Percentiles rank a stretch among this genome's conserved stretches.
These are phyloP conservation scores for Maniola hyperantus DNA, from an alignment of 2,888 invertebrate species.

Conservation along the genomic window DNA sequence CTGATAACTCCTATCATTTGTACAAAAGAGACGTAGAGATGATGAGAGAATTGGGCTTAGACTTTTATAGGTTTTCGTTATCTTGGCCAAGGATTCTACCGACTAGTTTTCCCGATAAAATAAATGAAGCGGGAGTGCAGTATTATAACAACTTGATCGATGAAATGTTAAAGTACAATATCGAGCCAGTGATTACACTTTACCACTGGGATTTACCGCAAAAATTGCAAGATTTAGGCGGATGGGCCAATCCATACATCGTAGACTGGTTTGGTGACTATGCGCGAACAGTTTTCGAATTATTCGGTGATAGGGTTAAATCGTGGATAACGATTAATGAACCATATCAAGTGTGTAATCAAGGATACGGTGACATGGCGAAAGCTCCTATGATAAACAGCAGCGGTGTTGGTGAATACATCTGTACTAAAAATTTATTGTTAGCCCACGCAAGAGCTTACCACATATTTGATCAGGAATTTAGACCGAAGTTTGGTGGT, in stretches of 20 bases:
- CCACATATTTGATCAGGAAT: constrained; percentile 57
- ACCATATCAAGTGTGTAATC: constrained; percentile 57
- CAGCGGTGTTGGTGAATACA: constrained; percentile 66
- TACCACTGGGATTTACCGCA: constrained; percentile 71
- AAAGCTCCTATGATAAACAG: constrained; percentile 55
- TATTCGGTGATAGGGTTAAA: constrained; percentile 70
- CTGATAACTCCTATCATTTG: constrained; percentile 80
- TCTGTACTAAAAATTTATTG: constrained; percentile 70
- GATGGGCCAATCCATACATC: constrained; percentile 65
- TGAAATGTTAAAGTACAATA: constrained; percentile 74
- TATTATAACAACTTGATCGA: constrained; percentile 65
- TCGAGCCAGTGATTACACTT: constrained; percentile 79
- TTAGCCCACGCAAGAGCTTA: constrained; percentile 77
- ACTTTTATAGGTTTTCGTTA: constrained; percentile 78
- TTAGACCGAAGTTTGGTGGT: constrained; percentile 57
- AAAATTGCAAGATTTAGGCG: constrained; percentile 58
- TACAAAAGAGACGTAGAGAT: constrained; percentile 74
- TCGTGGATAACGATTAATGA: constrained; percentile 83
- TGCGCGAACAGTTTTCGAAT: constrained; percentile 57
- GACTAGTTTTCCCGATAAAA: constrained; percentile 66
- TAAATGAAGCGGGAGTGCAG: constrained; percentile 67
- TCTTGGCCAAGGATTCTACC: constrained; percentile 84
- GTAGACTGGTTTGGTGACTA: constrained; percentile 67
- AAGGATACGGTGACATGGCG: constrained; percentile 62
- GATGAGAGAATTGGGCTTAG: constrained; percentile 57